Evolutionary conservation across 2,797 vertebrate species (phyloP).

Genomic region (Halcyon chelicuti): DNA sequence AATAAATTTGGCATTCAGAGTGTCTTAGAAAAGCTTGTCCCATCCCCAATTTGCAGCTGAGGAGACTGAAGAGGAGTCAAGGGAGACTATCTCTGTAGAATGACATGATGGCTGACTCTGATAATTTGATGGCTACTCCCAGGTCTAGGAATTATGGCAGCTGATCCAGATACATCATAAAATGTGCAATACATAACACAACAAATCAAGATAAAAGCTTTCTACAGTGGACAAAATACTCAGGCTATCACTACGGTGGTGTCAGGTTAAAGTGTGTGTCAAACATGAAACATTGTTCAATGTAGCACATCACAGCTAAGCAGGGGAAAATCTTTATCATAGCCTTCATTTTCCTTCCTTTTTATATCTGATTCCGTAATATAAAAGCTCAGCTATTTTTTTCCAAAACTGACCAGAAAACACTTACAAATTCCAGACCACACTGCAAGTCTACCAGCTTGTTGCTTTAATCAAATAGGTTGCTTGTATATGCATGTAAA

Average conservation of each 20-base stretch:
- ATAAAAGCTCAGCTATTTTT: not conserved
- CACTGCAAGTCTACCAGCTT: not conserved
- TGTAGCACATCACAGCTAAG: not conserved
- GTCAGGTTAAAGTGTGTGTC: conserved; percentile 56
- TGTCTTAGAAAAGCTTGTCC: not conserved
- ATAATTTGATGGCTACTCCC: conserved; percentile 60
- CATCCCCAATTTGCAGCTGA: not conserved
- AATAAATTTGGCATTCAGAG: not conserved
- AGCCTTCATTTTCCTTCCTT: not conserved
- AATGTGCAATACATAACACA: conserved; percentile 48
- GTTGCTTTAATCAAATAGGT: not conserved
- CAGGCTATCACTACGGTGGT: not conserved
- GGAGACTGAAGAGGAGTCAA: conserved; percentile 6
- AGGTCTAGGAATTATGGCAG: conserved; percentile 28
- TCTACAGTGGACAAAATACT: conserved; percentile 45
- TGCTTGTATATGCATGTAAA: not conserved
- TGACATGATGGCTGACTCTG: conserved; percentile 38
- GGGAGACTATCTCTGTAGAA: conserved; percentile 25
- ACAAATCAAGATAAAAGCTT: conserved; percentile 65
- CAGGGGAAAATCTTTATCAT: not conserved
- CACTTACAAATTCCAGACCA: not conserved
- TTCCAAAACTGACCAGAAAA: not conserved
- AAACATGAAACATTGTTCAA: conserved; percentile 35
- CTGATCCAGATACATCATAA: conserved; percentile 51
- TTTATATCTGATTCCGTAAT: not conserved